Conservation (phyloP, 2,888 invertebrate genomes). For the Pandemis corylana region DNA sequence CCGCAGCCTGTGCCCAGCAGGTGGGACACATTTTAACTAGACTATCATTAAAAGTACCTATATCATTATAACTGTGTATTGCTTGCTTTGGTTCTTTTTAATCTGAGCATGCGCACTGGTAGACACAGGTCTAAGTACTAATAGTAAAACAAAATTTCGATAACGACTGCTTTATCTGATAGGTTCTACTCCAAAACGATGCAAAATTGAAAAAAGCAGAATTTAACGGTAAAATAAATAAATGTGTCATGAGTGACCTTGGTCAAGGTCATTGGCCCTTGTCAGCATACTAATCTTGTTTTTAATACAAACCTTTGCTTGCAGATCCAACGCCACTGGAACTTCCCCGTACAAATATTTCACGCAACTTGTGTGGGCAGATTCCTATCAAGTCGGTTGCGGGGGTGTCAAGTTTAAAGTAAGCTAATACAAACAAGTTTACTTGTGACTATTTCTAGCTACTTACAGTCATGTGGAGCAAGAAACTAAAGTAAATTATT, state of each 20-base stretch:
- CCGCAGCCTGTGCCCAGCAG: not conserved
- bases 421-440: conserved; percentile 41
- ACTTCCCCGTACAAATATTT: conserved; percentile 71
- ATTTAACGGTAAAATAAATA: no score
- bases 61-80: no score
- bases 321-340: conserved; percentile 57
- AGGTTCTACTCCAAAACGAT: no score
- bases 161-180: no score
- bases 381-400: conserved; percentile 70
- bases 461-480: not conserved
- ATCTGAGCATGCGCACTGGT: no score
- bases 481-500: not conserved
- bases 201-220: no score
- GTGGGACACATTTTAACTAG: not conserved
- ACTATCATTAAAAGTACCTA: no score
- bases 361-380: conserved; percentile 75
- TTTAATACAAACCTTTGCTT: conserved; percentile 3
- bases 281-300: not conserved
- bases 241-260: no score
- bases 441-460: not conserved
- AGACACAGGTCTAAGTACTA: no score
- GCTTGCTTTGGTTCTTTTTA: no score
- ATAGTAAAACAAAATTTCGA: no score
- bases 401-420: conserved; percentile 75
- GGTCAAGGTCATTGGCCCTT: no score